Percentiles rank a stretch among this genome's conserved stretches.
Evolutionary conservation across 2,888 invertebrate genomes (phyloP).

Genomic region (Cosmorhoe ocellata): DNA sequence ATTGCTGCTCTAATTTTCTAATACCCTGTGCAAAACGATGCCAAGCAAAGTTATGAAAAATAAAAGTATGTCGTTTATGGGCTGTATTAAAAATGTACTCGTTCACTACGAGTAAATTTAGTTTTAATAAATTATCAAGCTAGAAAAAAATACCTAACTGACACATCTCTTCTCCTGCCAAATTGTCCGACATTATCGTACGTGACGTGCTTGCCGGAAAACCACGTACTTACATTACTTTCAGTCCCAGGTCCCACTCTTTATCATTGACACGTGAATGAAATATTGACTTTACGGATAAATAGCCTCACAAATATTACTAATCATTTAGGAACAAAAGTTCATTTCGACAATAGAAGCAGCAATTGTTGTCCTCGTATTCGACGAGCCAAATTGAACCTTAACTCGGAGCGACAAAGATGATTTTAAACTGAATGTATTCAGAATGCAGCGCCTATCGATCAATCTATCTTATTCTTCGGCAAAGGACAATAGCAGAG

Average conservation of each 20-base stretch:
- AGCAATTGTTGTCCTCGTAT: too few relatives aligned
- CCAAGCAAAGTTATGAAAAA: too few relatives aligned
- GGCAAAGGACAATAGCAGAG: slow-evolving; percentile 57
- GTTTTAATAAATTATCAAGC: too few relatives aligned
- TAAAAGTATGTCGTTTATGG: too few relatives aligned
- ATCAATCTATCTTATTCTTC: slow-evolving; percentile 8
- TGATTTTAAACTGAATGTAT: slow-evolving; percentile 2
- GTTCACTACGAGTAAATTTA: too few relatives aligned
- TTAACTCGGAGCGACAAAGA: not conserved
- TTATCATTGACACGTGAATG: slow-evolving; percentile 33
- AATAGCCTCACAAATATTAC: too few relatives aligned
- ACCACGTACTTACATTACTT: slow-evolving; percentile 1
- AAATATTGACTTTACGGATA: slow-evolving; percentile 1
- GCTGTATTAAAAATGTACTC: too few relatives aligned
- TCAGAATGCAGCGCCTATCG: slow-evolving; percentile 1
- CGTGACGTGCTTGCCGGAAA: slow-evolving; percentile 1
- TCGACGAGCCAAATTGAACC: slow-evolving; percentile 1
- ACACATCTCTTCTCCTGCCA: not conserved
- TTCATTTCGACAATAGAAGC: not conserved
- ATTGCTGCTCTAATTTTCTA: too few relatives aligned
- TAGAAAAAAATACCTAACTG: too few relatives aligned
- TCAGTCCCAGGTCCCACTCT: not conserved
- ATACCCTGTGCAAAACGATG: too few relatives aligned
- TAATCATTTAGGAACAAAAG: too few relatives aligned
- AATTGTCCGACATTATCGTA: slow-evolving; percentile 1